These are phyloP conservation scores for Platysteira castanea DNA, from an alignment of 2,113 vertebrate genomes.

Conservation along the genomic window DNA sequence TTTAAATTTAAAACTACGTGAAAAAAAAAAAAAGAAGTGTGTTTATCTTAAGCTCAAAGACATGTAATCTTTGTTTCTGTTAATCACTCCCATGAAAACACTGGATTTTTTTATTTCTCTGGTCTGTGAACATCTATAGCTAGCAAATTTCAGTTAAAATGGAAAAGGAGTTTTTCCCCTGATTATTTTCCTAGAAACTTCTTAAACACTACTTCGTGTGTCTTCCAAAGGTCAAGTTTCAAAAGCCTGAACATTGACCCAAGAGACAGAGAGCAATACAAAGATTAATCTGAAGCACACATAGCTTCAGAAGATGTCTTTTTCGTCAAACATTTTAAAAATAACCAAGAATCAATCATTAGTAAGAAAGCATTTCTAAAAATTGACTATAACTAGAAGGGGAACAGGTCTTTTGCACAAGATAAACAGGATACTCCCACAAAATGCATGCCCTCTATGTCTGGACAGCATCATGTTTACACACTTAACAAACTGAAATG, in stretches of 20 bases:
- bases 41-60: neutral
- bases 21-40: neutral
- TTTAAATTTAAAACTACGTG: neutral
- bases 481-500: neutral
- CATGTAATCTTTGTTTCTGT: neutral
- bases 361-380: neutral
- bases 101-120: neutral
- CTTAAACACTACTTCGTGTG: neutral
- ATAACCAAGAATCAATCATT: neutral
- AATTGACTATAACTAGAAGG: neutral
- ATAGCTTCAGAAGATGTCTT: neutral
- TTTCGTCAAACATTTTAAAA: neutral
- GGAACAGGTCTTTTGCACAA: neutral
- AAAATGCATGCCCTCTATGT: fast-evolving
- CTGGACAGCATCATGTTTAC: neutral
- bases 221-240: neutral
- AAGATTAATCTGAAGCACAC: neutral
- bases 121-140: neutral
- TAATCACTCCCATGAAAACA: neutral
- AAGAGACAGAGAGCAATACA: neutral
- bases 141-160: neutral
- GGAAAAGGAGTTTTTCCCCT: neutral
- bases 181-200: neutral
- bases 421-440: fast-evolving
- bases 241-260: neutral